Percentiles rank a stretch among this genome's conserved stretches.
These are phyloP conservation scores for Drosophila mimica DNA, from an alignment of 2,888 invertebrate genomes.

Conservation along the genomic window DNA sequence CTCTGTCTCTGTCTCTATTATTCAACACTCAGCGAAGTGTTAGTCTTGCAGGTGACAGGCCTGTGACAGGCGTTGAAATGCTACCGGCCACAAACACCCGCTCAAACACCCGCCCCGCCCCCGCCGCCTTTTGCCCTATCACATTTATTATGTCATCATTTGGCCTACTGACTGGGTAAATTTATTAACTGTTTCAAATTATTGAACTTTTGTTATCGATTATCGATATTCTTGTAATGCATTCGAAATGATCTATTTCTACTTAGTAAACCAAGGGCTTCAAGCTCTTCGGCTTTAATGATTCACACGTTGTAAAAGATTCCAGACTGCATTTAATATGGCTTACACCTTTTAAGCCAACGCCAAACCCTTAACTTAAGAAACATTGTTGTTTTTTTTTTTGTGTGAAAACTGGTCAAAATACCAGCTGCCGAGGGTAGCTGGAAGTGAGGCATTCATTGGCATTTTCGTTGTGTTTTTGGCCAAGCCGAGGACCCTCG, in stretches of 20 bases:
- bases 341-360: not conserved
- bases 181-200: not conserved
- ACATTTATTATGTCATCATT: conserved; percentile 26
- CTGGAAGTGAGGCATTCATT: conserved; percentile 7
- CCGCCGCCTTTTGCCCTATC: not conserved
- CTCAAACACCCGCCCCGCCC: not conserved
- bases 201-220: not conserved
- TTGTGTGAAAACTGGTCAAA: not conserved
- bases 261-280: not conserved
- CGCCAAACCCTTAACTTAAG: not conserved
- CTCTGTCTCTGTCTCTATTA: conserved; percentile 28
- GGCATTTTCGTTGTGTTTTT: conserved; percentile 31
- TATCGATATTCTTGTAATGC: not conserved
- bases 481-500: conserved; percentile 23
- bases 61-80: conserved; percentile 66
- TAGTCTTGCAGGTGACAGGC: conserved; percentile 73
- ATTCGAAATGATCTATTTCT: not conserved
- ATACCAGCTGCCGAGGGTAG: conserved; percentile 8
- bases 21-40: conserved; percentile 65
- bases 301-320: conserved; percentile 1
- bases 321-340: not conserved
- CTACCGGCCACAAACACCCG: conserved; percentile 10
- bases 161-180: not conserved
- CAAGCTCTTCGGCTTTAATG: not conserved
- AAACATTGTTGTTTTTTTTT: not conserved